phyloP scores from a whole-genome alignment of 2,888 invertebrate genomes.

The Archips crataeganus region DNA sequence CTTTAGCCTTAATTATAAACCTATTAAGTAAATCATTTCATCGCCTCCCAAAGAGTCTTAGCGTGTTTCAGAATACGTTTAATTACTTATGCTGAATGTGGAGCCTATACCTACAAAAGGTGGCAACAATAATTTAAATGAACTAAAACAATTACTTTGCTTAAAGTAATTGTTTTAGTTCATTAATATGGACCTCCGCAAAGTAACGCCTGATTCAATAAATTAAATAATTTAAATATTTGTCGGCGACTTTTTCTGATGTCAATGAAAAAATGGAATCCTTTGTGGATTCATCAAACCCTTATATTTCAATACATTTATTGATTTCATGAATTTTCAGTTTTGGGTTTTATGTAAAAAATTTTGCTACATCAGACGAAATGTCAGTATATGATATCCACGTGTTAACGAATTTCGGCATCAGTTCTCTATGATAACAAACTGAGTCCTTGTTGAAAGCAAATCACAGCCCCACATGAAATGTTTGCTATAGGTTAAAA shows the following conservation, averaged over 20 bases:
- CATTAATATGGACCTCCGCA: no score
- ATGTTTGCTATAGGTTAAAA: slow-evolving; percentile 70
- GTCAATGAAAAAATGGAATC: slow-evolving; percentile 71
- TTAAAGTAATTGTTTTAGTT: no score
- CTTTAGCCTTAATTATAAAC: slow-evolving; percentile 73
- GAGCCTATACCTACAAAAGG: background rate
- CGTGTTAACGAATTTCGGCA: slow-evolving; percentile 20
- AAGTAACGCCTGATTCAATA: no score
- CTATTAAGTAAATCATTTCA: slow-evolving; percentile 70
- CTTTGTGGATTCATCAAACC: slow-evolving; percentile 73
- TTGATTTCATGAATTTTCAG: no score
- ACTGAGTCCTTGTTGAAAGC: slow-evolving; percentile 61
- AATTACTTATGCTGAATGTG: background rate
- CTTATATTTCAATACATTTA: slow-evolving; percentile 51
- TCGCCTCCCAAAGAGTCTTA: slow-evolving; percentile 60
- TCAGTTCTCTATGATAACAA: slow-evolving; percentile 57
- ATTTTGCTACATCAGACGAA: background rate
- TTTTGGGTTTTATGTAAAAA: no score
- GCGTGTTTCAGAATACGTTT: slow-evolving; percentile 53
- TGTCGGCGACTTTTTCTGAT: slow-evolving; percentile 70
- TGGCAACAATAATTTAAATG: no score
- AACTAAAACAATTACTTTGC: no score
- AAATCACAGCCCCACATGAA: slow-evolving; percentile 59
- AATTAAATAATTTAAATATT: slow-evolving; percentile 44
- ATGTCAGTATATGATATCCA: background rate